phyloP scores from a whole-genome alignment of 2,113 vertebrate species.

The Phalacrocorax pelagicus region DNA sequence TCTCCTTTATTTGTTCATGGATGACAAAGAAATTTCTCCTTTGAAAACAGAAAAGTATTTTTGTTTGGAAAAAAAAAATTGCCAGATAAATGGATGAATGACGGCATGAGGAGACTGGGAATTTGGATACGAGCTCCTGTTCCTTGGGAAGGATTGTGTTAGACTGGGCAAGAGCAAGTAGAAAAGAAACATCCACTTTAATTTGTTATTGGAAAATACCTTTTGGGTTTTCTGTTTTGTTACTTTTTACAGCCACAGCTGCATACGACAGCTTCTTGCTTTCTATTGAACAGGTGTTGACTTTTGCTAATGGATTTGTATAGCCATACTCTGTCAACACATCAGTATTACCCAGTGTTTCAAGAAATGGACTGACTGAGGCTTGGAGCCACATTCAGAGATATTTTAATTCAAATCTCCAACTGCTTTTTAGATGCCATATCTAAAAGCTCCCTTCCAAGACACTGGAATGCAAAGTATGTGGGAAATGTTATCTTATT shows the following conservation, averaged over 20 bases:
- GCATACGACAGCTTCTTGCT: neutral
- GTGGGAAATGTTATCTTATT: conserved; percentile 65
- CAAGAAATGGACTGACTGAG: neutral
- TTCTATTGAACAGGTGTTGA: conserved; percentile 14
- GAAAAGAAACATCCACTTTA: neutral
- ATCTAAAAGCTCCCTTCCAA: conserved; percentile 42
- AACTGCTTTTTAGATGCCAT: conserved; percentile 33
- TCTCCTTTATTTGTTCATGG: neutral
- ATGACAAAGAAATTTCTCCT: neutral
- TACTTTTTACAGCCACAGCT: neutral
- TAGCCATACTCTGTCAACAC: conserved; percentile 24
- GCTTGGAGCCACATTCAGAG: neutral
- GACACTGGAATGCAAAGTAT: conserved; percentile 41
- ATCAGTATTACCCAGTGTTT: neutral
- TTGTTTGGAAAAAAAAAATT: neutral
- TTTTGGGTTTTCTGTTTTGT: neutral
- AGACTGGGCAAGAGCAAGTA: neutral
- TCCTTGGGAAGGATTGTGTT: neutral
- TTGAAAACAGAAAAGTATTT: neutral
- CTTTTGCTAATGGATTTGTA: conserved; percentile 34
- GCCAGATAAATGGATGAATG: neutral
- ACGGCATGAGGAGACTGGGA: neutral
- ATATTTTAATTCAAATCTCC: conserved; percentile 22
- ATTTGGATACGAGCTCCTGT: neutral
- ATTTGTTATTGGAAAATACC: neutral